Percentiles rank a stretch among this genome's conserved stretches.
These are phyloP conservation scores for Mormyrus hasselquistii DNA, from an alignment of 2,797 vertebrate species.

Conservation along the genomic window DNA sequence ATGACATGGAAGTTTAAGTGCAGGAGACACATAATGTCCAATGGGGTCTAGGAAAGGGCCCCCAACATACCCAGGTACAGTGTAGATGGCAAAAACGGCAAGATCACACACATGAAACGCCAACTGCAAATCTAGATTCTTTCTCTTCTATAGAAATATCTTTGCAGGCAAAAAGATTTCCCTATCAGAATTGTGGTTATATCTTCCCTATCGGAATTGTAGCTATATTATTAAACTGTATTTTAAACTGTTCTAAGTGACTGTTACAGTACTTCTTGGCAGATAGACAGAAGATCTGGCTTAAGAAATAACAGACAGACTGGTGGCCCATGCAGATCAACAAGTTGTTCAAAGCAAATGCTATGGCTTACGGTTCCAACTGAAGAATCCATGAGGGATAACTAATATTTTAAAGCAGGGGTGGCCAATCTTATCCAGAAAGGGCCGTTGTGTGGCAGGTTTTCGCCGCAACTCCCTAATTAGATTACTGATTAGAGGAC, in stretches of 20 bases:
- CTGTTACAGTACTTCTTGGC: background rate
- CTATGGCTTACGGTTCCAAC: background rate
- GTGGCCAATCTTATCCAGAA: background rate
- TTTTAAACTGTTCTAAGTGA: background rate
- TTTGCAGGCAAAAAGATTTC: background rate
- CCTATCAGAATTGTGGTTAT: background rate
- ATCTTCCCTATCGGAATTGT: background rate
- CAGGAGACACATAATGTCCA: background rate
- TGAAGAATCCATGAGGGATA: background rate
- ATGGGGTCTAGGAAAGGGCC: background rate
- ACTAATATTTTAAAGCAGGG: background rate
- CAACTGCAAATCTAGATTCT: background rate
- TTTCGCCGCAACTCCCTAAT: background rate
- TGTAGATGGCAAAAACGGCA: background rate
- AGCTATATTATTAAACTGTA: background rate
- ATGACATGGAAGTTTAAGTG: background rate
- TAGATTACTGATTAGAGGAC: background rate
- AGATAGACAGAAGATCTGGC: background rate
- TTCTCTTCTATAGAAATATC: background rate
- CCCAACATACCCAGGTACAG: background rate
- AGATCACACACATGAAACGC: background rate
- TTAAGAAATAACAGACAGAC: background rate
- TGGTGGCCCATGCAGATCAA: background rate
- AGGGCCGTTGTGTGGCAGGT: background rate
- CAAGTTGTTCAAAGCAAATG: background rate